These are phyloP conservation scores for Dichetophora obliterata DNA, from an alignment of 2,888 invertebrate genomes.

Conservation along the genomic window DNA sequence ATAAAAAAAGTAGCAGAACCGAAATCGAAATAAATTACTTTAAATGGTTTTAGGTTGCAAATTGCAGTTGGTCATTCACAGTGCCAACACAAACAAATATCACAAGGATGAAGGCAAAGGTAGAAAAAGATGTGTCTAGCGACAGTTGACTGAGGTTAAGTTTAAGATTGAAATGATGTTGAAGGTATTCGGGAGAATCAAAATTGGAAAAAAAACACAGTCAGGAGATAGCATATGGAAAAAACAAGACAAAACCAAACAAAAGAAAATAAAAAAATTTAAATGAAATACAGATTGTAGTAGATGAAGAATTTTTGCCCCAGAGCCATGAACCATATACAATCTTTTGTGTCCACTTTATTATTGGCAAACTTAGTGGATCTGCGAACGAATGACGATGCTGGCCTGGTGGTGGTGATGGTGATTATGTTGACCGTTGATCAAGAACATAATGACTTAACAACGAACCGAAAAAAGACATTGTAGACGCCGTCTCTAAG, in stretches of 20 bases:
- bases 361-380: slow-evolving; percentile 3
- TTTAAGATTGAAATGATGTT: slow-evolving; percentile 60
- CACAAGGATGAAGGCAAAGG: not conserved
- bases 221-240: not conserved
- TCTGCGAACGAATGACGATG: not conserved
- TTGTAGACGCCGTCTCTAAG: slow-evolving; percentile 6
- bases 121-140: slow-evolving; percentile 21
- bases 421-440: slow-evolving; percentile 32
- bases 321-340: slow-evolving; percentile 25
- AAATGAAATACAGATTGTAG: slow-evolving; percentile 2
- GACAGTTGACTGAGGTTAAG: slow-evolving; percentile 31
- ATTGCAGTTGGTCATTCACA: slow-evolving; percentile 62
- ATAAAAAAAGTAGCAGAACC: slow-evolving; percentile 1
- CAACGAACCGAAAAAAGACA: slow-evolving; percentile 27
- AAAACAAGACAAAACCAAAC: not conserved
- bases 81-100: not conserved
- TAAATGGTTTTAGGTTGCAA: slow-evolving; percentile 65
- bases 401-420: not conserved
- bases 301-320: slow-evolving; percentile 29
- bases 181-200: slow-evolving; percentile 46
- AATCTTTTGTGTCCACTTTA: slow-evolving; percentile 17
- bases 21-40: slow-evolving; percentile 61
- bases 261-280: not conserved
- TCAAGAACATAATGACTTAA: slow-evolving; percentile 48
- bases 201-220: slow-evolving; percentile 21